A percentile compares a stretch with the other conserved stretches of the same genome.
phyloP scores from a whole-genome alignment of 1,140 invertebrate species.

The Drosophila subobscura region DNA sequence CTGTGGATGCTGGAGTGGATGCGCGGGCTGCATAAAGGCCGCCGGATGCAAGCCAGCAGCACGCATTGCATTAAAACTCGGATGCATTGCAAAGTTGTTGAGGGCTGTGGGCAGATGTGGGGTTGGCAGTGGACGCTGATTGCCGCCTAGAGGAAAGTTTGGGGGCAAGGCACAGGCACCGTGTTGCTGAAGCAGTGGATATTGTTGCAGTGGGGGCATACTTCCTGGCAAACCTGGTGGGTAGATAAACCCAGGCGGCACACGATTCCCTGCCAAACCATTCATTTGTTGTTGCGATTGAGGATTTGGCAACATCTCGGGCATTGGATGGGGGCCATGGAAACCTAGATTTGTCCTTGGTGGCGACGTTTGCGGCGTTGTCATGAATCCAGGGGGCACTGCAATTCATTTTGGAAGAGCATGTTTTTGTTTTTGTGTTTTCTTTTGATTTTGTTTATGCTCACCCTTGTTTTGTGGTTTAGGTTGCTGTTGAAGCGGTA shows the following conservation, averaged over 20 bases:
- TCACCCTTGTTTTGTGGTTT: conserved; percentile 63
- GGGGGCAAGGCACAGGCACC: conserved; percentile 46
- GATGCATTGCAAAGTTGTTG: conserved; percentile 83
- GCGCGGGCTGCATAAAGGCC: conserved; percentile 83
- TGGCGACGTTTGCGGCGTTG: conserved; percentile 62
- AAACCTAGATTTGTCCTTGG: conserved; percentile 66
- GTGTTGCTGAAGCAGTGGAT: conserved; percentile 71
- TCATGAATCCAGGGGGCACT: conserved; percentile 69
- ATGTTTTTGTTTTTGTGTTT: neutral
- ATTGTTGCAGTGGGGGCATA: conserved; percentile 54
- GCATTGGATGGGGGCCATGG: conserved; percentile 59
- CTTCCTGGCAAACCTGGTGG: conserved; percentile 54
- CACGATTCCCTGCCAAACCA: conserved; percentile 58
- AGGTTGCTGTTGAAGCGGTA: conserved; percentile 44
- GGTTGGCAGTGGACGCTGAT: conserved; percentile 80
- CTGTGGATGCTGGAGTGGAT: conserved; percentile 55
- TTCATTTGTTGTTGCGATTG: conserved; percentile 59
- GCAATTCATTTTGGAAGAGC: conserved; percentile 10
- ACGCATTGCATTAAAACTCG: conserved; percentile 82
- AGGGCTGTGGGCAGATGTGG: conserved; percentile 79
- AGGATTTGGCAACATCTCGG: conserved; percentile 70
- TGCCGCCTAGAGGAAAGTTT: conserved; percentile 58
- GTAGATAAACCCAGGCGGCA: conserved; percentile 71
- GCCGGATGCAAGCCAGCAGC: conserved; percentile 79
- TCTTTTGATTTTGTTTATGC: neutral